Percentiles rank a stretch among this genome's conserved stretches.
phyloP scores from a whole-genome alignment of 2,888 invertebrate genomes.

The Lithophane semibrunnea region DNA sequence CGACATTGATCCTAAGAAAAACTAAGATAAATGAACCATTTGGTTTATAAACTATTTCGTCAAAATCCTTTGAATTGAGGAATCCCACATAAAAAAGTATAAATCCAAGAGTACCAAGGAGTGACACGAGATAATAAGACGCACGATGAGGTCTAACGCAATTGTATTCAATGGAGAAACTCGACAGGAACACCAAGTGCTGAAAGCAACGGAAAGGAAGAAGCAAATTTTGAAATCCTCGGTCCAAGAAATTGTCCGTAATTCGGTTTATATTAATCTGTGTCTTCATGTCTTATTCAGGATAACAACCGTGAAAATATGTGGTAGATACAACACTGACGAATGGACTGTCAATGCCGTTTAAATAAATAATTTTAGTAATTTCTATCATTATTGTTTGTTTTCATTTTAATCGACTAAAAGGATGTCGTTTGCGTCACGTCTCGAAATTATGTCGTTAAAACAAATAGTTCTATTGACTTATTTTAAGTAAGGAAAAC shows the following conservation, averaged over 20 bases:
- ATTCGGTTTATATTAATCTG: conserved; percentile 10
- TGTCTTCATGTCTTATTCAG: conserved; percentile 16
- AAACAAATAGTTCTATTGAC: conserved; percentile 1
- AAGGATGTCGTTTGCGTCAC: background rate
- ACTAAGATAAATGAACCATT: background rate
- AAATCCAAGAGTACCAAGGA: conserved; percentile 16
- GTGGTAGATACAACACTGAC: background rate
- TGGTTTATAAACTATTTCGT: background rate
- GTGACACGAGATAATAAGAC: conserved; percentile 23
- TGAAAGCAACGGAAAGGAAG: conserved; percentile 27
- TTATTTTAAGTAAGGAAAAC: background rate
- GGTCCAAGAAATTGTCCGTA: conserved; percentile 19
- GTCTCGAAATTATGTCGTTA: background rate
- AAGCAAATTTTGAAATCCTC: conserved; percentile 21
- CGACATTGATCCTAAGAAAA: background rate
- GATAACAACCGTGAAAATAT: background rate
- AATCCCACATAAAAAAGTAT: rapidly evolving
- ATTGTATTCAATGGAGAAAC: conserved; percentile 40
- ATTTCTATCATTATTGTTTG: background rate
- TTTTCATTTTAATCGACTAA: conserved; percentile 32
- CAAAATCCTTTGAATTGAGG: background rate
- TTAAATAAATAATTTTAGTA: background rate
- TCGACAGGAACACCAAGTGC: conserved; percentile 33
- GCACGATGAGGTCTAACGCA: conserved; percentile 43
- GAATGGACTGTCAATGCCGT: background rate